phyloP scores from a whole-genome alignment of 1,140 invertebrate genomes.

The Holcopasites calliopsidis region DNA sequence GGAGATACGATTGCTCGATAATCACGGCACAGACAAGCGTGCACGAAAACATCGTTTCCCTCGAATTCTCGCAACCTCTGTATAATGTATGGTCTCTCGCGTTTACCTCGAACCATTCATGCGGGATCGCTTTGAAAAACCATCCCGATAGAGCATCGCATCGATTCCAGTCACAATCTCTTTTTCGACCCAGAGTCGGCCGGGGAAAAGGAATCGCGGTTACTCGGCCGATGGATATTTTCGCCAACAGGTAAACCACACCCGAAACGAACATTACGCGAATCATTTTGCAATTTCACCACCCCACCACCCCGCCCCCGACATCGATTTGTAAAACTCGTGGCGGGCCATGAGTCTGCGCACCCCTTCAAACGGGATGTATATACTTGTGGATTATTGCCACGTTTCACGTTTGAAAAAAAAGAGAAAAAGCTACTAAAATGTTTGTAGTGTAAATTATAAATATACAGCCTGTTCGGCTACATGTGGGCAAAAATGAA shows the following conservation, averaged over 20 bases:
- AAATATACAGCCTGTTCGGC: no score
- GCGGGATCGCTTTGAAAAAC: not conserved
- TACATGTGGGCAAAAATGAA: no score
- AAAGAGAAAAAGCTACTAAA: no score
- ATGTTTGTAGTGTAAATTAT: no score
- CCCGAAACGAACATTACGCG: conserved; percentile 32
- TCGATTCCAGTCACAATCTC: not conserved
- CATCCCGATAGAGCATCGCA: not conserved
- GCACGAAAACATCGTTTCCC: not conserved
- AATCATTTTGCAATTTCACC: conserved; percentile 35
- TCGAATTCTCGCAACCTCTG: not conserved
- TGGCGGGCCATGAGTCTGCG: not conserved
- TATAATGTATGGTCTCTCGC: not conserved
- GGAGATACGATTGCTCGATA: not conserved
- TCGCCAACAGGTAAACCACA: conserved; percentile 15
- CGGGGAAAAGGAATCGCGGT: no score
- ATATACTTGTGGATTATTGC: not conserved
- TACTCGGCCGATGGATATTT: no score
- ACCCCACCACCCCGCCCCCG: no score
- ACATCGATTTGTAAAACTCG: conserved; percentile 41
- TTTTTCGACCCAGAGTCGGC: not conserved
- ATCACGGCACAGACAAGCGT: not conserved
- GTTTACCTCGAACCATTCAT: not conserved
- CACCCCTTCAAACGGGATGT: not conserved
- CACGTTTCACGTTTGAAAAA: not conserved